These are phyloP conservation scores for Mormyrus lacerda DNA, from an alignment of 2,113 vertebrate genomes.

Conservation along the genomic window DNA sequence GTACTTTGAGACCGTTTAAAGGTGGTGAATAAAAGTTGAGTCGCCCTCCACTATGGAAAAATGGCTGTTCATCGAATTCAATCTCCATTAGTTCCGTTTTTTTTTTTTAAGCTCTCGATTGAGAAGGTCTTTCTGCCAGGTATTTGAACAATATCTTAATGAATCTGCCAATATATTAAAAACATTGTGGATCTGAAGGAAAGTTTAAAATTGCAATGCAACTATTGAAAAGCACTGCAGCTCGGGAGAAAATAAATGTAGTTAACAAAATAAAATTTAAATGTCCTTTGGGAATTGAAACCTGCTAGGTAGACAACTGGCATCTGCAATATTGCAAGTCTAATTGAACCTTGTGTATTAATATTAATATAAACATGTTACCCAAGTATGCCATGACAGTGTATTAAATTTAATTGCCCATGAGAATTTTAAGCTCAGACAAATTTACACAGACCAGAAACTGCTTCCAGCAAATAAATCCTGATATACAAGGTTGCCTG, in stretches of 20 bases:
- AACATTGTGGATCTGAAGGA: neutral
- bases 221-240: neutral
- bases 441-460: neutral
- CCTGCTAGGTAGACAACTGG: neutral
- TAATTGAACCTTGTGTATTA: neutral
- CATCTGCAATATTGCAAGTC: conserved; percentile 1
- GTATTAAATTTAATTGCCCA: neutral
- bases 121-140: too few relatives aligned
- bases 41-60: too few relatives aligned
- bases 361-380: conserved; percentile 5
- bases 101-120: neutral
- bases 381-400: neutral
- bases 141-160: too few relatives aligned
- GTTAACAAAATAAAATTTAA: neutral
- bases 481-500: neutral
- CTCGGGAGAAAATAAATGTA: neutral
- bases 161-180: neutral
- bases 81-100: neutral
- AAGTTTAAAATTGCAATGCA: neutral
- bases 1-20: too few relatives aligned
- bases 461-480: neutral
- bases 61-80: too few relatives aligned
- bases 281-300: neutral
- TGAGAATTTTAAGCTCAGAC: neutral
- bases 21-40: too few relatives aligned